Conservation (phyloP, 2,797 vertebrate species). For the Ceyx erithaca region DNA sequence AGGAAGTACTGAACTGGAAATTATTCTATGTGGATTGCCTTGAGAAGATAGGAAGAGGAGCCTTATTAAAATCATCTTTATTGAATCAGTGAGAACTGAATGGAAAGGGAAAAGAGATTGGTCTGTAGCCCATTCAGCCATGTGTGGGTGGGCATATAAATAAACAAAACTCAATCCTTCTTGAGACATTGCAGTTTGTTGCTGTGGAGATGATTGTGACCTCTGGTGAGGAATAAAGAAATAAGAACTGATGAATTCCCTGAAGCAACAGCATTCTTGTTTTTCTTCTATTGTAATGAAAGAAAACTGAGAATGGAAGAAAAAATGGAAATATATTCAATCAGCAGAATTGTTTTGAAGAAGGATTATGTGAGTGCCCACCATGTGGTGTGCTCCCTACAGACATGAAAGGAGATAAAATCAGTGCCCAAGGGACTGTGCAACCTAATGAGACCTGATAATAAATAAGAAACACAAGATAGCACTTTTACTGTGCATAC, state of each 20-base stretch:
- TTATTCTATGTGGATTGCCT: background rate
- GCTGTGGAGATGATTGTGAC: constrained; percentile 58
- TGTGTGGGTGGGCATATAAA: constrained; percentile 19
- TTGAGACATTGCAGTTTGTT: constrained; percentile 53
- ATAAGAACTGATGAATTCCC: constrained; percentile 25
- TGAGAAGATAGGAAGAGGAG: background rate
- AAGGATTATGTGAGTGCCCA: background rate
- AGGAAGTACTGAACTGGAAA: background rate
- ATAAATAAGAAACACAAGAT: background rate
- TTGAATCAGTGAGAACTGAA: background rate
- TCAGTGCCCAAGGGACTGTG: background rate
- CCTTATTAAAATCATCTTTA: background rate
- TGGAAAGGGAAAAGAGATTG: background rate
- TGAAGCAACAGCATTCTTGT: constrained; percentile 10
- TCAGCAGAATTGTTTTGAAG: background rate
- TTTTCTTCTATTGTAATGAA: constrained; percentile 36
- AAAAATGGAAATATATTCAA: constrained; percentile 8
- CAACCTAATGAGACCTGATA: background rate
- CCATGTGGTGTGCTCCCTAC: background rate
- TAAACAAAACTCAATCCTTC: constrained; percentile 47
- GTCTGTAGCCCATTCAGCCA: background rate
- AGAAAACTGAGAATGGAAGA: background rate
- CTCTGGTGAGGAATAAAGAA: constrained; percentile 38
- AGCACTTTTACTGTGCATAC: background rate
- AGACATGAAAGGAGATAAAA: background rate